Conservation (phyloP, 2,888 invertebrate species). For the Phlogophora meticulosa region DNA sequence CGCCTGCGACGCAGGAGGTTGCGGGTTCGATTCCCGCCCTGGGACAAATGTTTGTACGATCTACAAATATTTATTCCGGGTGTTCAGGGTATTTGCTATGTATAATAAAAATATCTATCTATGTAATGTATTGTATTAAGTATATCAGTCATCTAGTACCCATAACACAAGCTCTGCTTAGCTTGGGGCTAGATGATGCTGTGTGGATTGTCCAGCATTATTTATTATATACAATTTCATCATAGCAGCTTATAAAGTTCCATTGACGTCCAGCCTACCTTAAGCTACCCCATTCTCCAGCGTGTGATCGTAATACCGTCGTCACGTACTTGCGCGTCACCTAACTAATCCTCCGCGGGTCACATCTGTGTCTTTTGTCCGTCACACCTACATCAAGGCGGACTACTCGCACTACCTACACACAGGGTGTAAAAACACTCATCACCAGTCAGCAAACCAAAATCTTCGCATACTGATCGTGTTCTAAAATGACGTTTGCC, state of each 20-base stretch:
- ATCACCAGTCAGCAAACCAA: slow-evolving; percentile 7
- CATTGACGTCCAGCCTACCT: slow-evolving; percentile 6
- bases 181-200: too few species aligned
- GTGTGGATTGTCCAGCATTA: too few species aligned
- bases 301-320: slow-evolving; percentile 19
- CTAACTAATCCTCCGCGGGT: slow-evolving; percentile 44
- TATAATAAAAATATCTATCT: too few species aligned
- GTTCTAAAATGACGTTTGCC: neutral
- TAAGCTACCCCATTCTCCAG: slow-evolving; percentile 15
- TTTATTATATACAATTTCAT: slow-evolving; percentile 35
- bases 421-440: slow-evolving; percentile 4
- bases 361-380: slow-evolving; percentile 47
- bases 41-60: too few species aligned
- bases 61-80: too few species aligned
- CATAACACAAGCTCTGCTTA: too few species aligned
- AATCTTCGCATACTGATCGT: neutral
- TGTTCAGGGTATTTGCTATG: too few species aligned
- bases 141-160: too few species aligned
- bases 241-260: slow-evolving; percentile 26
- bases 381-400: slow-evolving; percentile 46
- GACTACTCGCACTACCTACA: neutral
- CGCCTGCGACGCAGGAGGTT: too few species aligned
- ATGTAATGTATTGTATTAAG: too few species aligned
- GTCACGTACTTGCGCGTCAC: slow-evolving; percentile 37
- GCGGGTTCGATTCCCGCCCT: too few species aligned